Evolutionary conservation across 2,888 invertebrate genomes (phyloP), one percentile per base, ranked within the genome.

Genomic region (Julus scandinavius): DNA sequence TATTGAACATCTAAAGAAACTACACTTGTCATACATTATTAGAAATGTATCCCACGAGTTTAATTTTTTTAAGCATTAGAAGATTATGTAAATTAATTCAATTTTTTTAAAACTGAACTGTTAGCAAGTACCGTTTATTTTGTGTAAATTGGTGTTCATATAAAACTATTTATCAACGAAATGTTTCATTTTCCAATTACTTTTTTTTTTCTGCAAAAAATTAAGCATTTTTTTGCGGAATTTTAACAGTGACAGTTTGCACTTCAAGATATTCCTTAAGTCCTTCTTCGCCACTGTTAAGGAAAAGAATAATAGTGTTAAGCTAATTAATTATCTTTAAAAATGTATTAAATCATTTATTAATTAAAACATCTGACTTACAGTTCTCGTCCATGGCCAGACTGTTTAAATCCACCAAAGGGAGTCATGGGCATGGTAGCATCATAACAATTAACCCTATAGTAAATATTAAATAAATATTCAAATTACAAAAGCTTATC

Each of bases 351-450:
- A 54, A 29, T 63, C 1, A n/a, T 63, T 63, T 63, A n/a, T 63
- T 63, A 63, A 63, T 9, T 72, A 29, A 72, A 29, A 11, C 29
- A 7, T 7, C 15, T 72, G 7, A 91, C 92, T 91, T 92, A 93
- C 93, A 92, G 90, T 91, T 97, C 97, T 89, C 97, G 94, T 50
- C 97, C 97, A 90, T 96, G 94, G 87, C 97, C 97, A 49, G 97
- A 97, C 91, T 95, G 95, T 89, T 97, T 97, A 93, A 95, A 97
- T 83, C 97, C 97, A 88, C 97, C 97, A 92, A 97, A 97, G 17
- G 97, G 97, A 83, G 96, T 95, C 92, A 97, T 97, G 1, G 95
- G 93, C 15, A 94, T 92, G 2, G 95, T 93, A 87, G 94, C 94
- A 91, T 96, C 95, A 91, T 96, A 96, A 87, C 95, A 95, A 92